phyloP scores from a whole-genome alignment of 2,888 invertebrate species.

The Machimus rusticus region DNA sequence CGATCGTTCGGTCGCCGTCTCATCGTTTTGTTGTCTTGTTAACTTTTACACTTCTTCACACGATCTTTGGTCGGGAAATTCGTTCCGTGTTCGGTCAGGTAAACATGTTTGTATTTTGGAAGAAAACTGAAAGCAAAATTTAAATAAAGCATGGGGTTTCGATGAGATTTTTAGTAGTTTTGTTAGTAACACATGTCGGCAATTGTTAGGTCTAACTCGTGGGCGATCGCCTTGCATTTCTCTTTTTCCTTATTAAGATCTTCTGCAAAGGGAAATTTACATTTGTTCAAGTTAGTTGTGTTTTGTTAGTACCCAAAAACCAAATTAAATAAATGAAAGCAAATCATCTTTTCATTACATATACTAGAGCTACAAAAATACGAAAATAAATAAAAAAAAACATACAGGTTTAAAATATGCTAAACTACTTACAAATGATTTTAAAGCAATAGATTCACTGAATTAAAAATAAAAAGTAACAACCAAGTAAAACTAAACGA shows the following conservation, averaged over 20 bases:
- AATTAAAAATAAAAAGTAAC: background rate
- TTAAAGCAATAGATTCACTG: background rate
- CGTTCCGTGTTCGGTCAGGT: background rate
- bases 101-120: background rate
- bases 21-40: background rate
- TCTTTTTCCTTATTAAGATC: slow-evolving; percentile 90
- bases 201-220: slow-evolving; percentile 96
- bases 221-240: slow-evolving; percentile 97
- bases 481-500: too few species aligned
- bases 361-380: background rate
- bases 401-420: background rate
- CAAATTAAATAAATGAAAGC: background rate
- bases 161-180: background rate
- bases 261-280: slow-evolving; percentile 69
- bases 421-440: background rate
- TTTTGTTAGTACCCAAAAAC: background rate
- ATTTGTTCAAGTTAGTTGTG: slow-evolving; percentile 41
- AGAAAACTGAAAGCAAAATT: background rate
- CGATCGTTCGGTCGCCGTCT: background rate
- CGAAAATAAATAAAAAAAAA: background rate
- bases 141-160: background rate
- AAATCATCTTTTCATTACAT: background rate
- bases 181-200: slow-evolving; percentile 74
- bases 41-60: background rate
- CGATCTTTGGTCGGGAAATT: background rate